Base-by-base conservation (phyloP, 1,140 invertebrate species). In the Luehdorfia chinensis region DNA sequence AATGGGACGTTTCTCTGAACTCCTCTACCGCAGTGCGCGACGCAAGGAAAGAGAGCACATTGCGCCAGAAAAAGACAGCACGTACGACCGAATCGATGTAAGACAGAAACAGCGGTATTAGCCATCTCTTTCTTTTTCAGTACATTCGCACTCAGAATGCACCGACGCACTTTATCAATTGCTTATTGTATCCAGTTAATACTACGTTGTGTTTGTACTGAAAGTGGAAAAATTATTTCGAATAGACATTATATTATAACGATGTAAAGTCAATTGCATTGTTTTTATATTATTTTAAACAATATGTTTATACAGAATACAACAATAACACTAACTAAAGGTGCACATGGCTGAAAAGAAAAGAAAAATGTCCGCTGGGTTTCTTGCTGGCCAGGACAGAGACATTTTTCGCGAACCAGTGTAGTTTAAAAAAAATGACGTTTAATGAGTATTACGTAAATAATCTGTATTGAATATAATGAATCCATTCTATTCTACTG, bases 1-100 rank as follows among this genome's bases (percentile, higher is more conserved):
- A 78, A 78, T 78, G 75, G 71, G 70, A 50, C 66, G 70, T 69
- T 70, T 63, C 56, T 50, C 56, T 52, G 58, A 65, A 62, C 68
- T 68, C 63, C 75, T 52, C 69, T 67, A 75, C 75, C 79, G 83
- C 76, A 83, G 65, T 77, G 73, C 68, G 65, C 54, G 54, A 43
- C 50, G 48, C n/a, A n/a, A n/a, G n/a, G 52, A 46, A 57, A 64
- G 69, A 74, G 41, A 41, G 30, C 37, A 41, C 66, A 55, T 44
- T 64, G 59, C 45, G 59, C 11, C 28, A 48, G 61, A 77, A 30
- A 32, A 59, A 60, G 67, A 81, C 21, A 14, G 53, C 31, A 46
- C 49, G 47, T 57, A 57, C 64, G 60, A 66, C 66, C 67, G 72
- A 83, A 86, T 86, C 80, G 71, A 84, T 86, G 77, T 72, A 53